Evolutionary conservation across 2,113 vertebrate species (phyloP).

Genomic region (Macquaria australasica): DNA sequence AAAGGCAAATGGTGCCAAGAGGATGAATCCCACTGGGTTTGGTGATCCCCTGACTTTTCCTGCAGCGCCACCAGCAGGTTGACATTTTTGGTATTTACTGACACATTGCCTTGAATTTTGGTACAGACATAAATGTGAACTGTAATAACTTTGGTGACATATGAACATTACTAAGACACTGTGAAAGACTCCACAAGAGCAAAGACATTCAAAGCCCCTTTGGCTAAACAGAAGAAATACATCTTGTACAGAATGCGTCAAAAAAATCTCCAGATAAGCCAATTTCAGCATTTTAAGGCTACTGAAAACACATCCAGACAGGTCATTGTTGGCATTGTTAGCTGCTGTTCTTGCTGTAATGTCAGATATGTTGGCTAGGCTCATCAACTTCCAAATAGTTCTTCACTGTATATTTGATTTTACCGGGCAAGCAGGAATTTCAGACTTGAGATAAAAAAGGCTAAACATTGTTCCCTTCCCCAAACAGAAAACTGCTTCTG

Average conservation of each 20-base stretch:
- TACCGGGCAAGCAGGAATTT: conserved; percentile 17
- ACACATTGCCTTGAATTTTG: neutral
- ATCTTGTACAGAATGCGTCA: neutral
- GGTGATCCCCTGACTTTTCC: neutral
- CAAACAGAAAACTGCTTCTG: conserved; percentile 5
- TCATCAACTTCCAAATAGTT: conserved; percentile 27
- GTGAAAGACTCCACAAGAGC: neutral
- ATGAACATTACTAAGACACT: neutral
- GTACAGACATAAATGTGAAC: no score
- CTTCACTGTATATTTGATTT: conserved; percentile 37
- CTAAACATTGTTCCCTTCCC: neutral
- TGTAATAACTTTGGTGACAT: neutral
- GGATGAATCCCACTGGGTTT: neutral
- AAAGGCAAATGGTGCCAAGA: neutral
- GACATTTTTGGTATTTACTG: no score
- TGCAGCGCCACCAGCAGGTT: no score
- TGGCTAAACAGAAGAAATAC: neutral
- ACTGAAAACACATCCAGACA: neutral
- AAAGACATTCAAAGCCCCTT: neutral
- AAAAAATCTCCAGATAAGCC: conserved; percentile 4
- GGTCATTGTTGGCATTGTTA: neutral
- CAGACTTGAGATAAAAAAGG: conserved; percentile 12
- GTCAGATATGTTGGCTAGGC: conserved; percentile 11
- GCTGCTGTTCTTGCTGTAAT: neutral
- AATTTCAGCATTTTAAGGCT: neutral